Evolutionary conservation across 2,888 invertebrate genomes (phyloP), one percentile per base, ranked within the genome.

Genomic region (Chalcis sispes): DNA sequence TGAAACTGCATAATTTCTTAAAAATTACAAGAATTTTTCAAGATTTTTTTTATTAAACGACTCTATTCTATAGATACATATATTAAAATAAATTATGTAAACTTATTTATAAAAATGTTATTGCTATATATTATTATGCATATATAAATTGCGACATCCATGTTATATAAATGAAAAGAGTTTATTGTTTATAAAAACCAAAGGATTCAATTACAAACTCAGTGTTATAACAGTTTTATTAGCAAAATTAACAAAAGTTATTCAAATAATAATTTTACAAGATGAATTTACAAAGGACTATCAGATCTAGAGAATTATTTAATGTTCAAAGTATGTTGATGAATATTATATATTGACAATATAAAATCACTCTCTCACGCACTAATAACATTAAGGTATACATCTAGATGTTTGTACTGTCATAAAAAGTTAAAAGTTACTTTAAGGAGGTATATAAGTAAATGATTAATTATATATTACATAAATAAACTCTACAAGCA

Each of bases 341-440:
- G 29, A 64, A 62, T 64, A 69, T 69, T 62, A 56, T 64, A 36
- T n/a, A 69, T 72, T 69, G 76, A 72, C 76, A 77, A 77, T 77
- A 72, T 36, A 7, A 67, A 59, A 61, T 62, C 10, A 25, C 40
- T 61, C 25, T 59, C n/a, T 71, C 32, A 54, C 29, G 27, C 27
- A 36, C 13, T 13, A 13, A 13, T 25, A 64, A 58, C 15, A 42
- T 36, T 10, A 36, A 67, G 46, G 61, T 56, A 59, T 59, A 61
- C 50, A 23, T 52, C 20, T 5, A 75, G 48, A 54, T 27, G 32
- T 46, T 36, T 76, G 61, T 36, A 61, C 50, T 59, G 71, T 61
- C 15, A 36, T 48, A 48, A 69, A 64, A n/a, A 50, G 32, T 36
- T 36, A 7, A 36, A 36, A n/a, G n/a, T n/a, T n/a, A n/a, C n/a